Evolutionary conservation across 2,888 invertebrate species (phyloP).

Genomic region (Rugalucina vietnamica): DNA sequence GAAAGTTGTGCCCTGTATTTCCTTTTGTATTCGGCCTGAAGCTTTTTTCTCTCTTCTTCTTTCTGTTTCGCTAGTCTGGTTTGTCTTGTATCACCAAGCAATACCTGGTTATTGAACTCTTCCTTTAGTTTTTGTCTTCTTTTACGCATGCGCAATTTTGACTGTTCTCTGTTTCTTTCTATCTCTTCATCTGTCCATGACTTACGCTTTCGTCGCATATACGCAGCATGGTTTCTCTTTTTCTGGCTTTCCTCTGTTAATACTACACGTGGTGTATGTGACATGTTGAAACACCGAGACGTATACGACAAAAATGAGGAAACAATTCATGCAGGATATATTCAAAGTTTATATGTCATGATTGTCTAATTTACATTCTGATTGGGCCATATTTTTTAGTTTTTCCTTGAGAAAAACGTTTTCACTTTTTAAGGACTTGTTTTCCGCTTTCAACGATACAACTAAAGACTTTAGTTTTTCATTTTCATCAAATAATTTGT

Average conservation of each 20-base stretch:
- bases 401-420: no score
- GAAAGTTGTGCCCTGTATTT: slow-evolving; percentile 6
- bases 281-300: no score
- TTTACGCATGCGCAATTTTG: not conserved
- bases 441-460: no score
- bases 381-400: no score
- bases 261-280: not conserved
- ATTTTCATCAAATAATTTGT: no score
- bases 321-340: no score
- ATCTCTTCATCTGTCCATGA: not conserved
- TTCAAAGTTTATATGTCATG: no score
- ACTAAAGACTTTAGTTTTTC: no score
- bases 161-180: not conserved
- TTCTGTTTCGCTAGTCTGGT: not conserved
- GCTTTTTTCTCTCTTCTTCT: not conserved
- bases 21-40: slow-evolving; percentile 1
- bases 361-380: no score
- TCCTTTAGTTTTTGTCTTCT: not conserved
- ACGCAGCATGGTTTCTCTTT: not conserved
- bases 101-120: not conserved
- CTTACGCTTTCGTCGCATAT: not conserved
- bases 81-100: not conserved
- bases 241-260: not conserved
- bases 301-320: no score
- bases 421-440: no score